Conservation (phyloP, 1,140 invertebrate species). For the Brachionus rotundiformis region DNA sequence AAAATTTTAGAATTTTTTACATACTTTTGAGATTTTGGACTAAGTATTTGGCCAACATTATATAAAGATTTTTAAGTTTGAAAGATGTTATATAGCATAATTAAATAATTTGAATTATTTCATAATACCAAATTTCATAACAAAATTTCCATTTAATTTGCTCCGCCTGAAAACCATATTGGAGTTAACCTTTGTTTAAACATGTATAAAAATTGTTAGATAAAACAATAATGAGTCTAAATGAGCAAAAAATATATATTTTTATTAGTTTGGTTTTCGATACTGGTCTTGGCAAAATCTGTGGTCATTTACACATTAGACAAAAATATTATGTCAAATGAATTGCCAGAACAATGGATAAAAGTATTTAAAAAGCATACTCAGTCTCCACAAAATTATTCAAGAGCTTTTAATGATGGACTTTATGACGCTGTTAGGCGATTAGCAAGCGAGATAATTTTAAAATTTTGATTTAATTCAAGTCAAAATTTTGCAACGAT, state of each 20-base stretch:
- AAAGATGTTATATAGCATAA: background rate
- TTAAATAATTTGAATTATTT: background rate
- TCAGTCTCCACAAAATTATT: background rate
- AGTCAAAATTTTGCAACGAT: no score
- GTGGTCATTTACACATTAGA: background rate
- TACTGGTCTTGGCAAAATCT: background rate
- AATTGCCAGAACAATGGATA: background rate
- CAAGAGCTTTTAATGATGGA: background rate
- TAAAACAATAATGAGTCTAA: no score
- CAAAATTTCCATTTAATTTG: background rate
- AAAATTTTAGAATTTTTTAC: background rate
- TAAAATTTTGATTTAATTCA: background rate
- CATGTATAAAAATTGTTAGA: background rate
- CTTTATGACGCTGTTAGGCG: background rate
- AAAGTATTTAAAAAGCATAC: background rate
- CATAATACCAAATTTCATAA: background rate
- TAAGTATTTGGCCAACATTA: constrained; percentile 31
- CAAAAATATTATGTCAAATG: background rate
- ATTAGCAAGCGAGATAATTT: background rate
- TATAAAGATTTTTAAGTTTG: background rate
- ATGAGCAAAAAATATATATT: background rate
- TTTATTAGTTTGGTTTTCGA: background rate
- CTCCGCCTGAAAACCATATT: background rate
- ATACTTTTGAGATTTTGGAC: constrained; percentile 37
- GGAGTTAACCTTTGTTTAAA: background rate